A percentile compares a stretch with the other conserved stretches of the same genome.
Evolutionary conservation across 2,888 invertebrate species (phyloP).

Genomic region (Euspilapteryx auroguttella): DNA sequence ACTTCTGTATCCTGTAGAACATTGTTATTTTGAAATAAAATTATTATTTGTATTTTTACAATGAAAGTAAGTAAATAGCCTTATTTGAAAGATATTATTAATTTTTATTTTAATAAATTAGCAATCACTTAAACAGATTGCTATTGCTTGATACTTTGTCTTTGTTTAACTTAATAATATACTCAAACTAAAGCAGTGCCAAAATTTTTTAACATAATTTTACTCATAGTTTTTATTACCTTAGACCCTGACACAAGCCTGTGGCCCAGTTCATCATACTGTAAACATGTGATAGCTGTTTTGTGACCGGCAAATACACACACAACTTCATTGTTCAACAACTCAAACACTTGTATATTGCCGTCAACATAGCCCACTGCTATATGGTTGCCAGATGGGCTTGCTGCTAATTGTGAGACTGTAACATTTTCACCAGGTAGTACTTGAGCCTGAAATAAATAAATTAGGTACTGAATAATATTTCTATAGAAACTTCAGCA

Average conservation of each 20-base stretch:
- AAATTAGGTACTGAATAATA: too few relatives aligned
- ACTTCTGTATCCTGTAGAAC: constrained; percentile 96
- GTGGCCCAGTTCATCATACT: constrained; percentile 83
- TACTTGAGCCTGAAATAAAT: constrained; percentile 65
- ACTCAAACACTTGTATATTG: constrained; percentile 78
- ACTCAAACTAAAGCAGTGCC: too few relatives aligned
- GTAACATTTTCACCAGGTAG: constrained; percentile 79
- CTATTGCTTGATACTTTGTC: too few relatives aligned
- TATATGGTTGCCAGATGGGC: constrained; percentile 75
- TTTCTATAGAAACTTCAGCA: too few relatives aligned
- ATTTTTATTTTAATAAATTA: too few relatives aligned
- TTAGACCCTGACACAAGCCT: constrained; percentile 87
- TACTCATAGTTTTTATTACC: too few relatives aligned
- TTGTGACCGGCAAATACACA: constrained; percentile 84
- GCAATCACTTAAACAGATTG: too few relatives aligned
- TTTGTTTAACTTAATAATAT: too few relatives aligned
- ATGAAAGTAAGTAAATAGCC: constrained; percentile 1
- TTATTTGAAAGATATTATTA: constrained; percentile 1
- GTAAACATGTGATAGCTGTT: constrained; percentile 78
- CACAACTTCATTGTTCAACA: constrained; percentile 70
- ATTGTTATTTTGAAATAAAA: too few relatives aligned
- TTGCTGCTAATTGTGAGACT: constrained; percentile 75
- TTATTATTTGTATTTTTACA: too few relatives aligned
- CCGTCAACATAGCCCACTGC: constrained; percentile 95
- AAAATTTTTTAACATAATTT: too few relatives aligned